phyloP scores from a whole-genome alignment of 1,140 invertebrate genomes.

The Pseudomyrmex flavicornis region DNA sequence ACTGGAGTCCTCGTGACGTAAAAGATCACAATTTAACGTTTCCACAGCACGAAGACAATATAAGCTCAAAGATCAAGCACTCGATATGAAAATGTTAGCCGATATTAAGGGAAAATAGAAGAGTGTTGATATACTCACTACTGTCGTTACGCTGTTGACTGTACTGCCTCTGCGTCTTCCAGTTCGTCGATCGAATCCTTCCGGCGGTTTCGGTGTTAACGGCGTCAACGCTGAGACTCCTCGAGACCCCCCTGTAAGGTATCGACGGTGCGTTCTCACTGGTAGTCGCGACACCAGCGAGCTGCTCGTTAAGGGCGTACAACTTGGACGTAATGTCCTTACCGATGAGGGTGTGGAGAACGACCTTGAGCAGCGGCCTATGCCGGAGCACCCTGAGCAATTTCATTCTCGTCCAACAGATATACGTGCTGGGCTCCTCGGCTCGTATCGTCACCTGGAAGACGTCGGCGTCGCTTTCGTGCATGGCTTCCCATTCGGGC shows the following conservation, averaged over 20 bases:
- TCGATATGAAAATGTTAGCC: not conserved
- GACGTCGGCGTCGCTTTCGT: constrained; percentile 90
- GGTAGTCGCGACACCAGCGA: constrained; percentile 84
- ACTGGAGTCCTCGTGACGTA: not conserved
- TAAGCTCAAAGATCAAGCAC: too few species aligned
- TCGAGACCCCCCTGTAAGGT: constrained; percentile 85
- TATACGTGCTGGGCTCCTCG: constrained; percentile 90
- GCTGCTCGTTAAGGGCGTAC: constrained; percentile 92
- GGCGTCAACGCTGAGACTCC: constrained; percentile 91
- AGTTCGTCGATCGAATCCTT: constrained; percentile 89
- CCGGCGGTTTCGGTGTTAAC: constrained; percentile 91
- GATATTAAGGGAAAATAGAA: not conserved
- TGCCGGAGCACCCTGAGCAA: constrained; percentile 90
- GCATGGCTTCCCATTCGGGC: constrained; percentile 93
- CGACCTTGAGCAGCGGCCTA: constrained; percentile 89
- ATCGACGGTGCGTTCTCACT: constrained; percentile 77
- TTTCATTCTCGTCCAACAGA: constrained; percentile 92
- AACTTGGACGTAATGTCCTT: constrained; percentile 95
- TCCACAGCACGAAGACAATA: not conserved
- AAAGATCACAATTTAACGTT: not conserved
- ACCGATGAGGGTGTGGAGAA: constrained; percentile 92
- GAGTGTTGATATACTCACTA: constrained; percentile 73
- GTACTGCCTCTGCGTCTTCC: constrained; percentile 85
- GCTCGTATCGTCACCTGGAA: constrained; percentile 94
- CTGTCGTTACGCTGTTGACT: constrained; percentile 82